These are phyloP conservation scores for Hyphantria cunea DNA, from an alignment of 1,140 invertebrate genomes.

Conservation along the genomic window DNA sequence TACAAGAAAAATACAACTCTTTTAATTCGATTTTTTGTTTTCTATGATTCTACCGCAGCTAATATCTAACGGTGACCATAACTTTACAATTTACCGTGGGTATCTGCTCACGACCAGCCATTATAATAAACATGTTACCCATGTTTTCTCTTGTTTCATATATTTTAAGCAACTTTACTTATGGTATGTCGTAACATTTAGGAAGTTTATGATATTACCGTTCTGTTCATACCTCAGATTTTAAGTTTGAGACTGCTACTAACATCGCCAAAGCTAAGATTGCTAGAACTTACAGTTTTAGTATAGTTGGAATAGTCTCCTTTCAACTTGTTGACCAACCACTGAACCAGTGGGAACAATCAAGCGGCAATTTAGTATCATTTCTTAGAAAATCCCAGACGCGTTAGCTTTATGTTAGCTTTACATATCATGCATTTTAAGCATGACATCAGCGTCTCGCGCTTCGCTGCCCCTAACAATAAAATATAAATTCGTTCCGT, in stretches of 20 bases:
- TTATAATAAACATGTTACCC: background rate
- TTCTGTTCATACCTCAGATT: no score
- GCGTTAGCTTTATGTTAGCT: constrained; percentile 28
- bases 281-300: background rate
- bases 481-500: constrained; percentile 35
- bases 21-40: no score
- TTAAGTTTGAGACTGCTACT: no score
- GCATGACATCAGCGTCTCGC: constrained; percentile 40
- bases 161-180: background rate
- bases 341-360: constrained; percentile 11
- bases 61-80: no score
- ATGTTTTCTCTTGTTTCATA: background rate
- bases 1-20: no score
- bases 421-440: constrained; percentile 34
- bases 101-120: background rate
- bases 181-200: background rate
- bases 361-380: constrained; percentile 18
- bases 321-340: background rate
- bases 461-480: constrained; percentile 32
- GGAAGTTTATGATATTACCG: no score
- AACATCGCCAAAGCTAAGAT: no score
- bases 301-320: background rate
- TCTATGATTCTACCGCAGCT: no score
- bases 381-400: constrained; percentile 24
- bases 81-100: background rate